Conservation (phyloP, 2,797 vertebrate genomes). For the Etheostoma perlongum region DNA sequence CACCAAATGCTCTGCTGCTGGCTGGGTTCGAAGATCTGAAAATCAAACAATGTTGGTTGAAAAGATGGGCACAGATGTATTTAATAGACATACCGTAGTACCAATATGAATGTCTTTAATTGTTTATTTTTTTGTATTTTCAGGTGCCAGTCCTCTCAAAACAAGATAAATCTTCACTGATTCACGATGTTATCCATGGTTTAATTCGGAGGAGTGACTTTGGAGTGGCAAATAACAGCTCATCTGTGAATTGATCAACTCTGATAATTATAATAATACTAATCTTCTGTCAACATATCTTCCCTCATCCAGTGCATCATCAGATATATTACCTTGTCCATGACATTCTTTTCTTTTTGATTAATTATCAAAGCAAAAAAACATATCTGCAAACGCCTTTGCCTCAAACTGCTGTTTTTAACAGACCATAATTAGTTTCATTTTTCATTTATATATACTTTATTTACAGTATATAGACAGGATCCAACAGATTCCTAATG, state of each 20-base stretch:
- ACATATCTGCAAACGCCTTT: not conserved
- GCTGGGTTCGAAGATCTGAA: not conserved
- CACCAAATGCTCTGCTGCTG: not conserved
- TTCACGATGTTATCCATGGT: not conserved
- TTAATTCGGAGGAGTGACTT: not conserved
- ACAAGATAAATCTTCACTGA: constrained; percentile 52
- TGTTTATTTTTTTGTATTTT: constrained; percentile 39
- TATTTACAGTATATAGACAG: not conserved
- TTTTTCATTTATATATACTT: not conserved
- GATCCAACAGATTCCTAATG: not conserved
- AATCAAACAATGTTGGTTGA: not conserved
- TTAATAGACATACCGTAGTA: not conserved
- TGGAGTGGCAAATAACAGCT: not conserved
- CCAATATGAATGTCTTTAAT: not conserved
- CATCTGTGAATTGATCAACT: not conserved
- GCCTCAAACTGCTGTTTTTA: constrained; percentile 1
- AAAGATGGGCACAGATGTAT: not conserved
- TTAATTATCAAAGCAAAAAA: constrained; percentile 8
- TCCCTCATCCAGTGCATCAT: not conserved
- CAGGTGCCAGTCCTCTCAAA: constrained; percentile 60
- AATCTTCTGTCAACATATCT: not conserved
- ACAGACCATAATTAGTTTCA: not conserved
- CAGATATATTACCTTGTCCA: not conserved
- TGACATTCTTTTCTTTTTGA: constrained; percentile 1
- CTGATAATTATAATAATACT: not conserved